Conservation (phyloP, 30 jellyfish, hydroid and myxozoan species). For the Pelagia noctiluca region DNA sequence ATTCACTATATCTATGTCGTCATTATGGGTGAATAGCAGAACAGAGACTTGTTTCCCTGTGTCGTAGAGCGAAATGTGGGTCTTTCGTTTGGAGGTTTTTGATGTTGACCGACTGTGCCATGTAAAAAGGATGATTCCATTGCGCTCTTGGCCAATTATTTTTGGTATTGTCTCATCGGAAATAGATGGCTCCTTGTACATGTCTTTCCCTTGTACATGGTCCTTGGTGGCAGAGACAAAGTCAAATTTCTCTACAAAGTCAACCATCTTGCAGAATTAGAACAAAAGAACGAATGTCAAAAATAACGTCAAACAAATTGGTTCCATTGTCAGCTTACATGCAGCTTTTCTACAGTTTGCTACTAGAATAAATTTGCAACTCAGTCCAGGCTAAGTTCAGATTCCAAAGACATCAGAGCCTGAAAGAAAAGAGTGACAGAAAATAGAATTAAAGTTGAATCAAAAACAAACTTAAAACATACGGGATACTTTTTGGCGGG, state of each 20-base stretch:
- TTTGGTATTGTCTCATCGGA: conserved; percentile 45
- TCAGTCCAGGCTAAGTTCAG: too few species aligned
- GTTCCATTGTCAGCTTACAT: background rate
- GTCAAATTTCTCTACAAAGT: conserved; percentile 65
- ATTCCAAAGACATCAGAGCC: too few species aligned
- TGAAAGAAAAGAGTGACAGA: too few species aligned
- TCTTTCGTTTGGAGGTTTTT: conserved; percentile 27
- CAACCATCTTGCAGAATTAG: conserved; percentile 43
- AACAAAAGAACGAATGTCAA: background rate
- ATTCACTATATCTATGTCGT: conserved; percentile 64
- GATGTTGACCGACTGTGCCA: conserved; percentile 54
- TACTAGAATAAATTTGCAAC: too few species aligned
- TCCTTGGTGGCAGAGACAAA: conserved; percentile 39
- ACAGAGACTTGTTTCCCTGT: conserved; percentile 34
- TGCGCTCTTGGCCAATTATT: conserved; percentile 84
- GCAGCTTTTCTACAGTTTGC: too few species aligned
- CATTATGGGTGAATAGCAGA: conserved; percentile 68
- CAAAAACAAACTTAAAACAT: too few species aligned
- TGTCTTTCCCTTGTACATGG: too few species aligned
- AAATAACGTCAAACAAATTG: background rate
- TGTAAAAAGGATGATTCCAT: conserved; percentile 66
- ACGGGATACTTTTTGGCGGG: too few species aligned
- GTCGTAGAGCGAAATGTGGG: conserved; percentile 73
- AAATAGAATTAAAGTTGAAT: too few species aligned
- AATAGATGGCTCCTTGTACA: too few species aligned